phyloP scores from a whole-genome alignment of 1,140 invertebrate species.

The Dendrolimus punctatus region DNA sequence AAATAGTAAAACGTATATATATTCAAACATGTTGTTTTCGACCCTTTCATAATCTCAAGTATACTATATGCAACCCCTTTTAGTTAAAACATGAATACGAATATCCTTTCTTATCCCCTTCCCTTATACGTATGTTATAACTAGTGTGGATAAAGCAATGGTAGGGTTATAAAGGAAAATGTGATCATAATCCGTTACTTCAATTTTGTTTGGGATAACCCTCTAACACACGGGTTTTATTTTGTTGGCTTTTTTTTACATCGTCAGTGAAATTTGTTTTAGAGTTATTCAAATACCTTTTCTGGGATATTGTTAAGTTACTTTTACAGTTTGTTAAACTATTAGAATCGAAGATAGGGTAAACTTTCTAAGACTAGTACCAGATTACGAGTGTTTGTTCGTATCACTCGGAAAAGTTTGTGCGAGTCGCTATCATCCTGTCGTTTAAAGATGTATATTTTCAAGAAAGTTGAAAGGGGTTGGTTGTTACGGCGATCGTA shows the following conservation, averaged over 20 bases:
- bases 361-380: too few species aligned
- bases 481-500: too few species aligned
- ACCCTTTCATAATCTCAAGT: slow-evolving; percentile 21
- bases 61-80: slow-evolving; percentile 23
- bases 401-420: too few species aligned
- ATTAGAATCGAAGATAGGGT: too few species aligned
- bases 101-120: slow-evolving; percentile 24
- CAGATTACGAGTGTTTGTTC: too few species aligned
- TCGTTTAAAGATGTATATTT: too few species aligned
- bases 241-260: slow-evolving; percentile 1
- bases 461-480: too few species aligned
- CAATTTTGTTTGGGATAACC: slow-evolving; percentile 34
- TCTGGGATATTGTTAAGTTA: too few species aligned
- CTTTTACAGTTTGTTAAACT: too few species aligned
- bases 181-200: slow-evolving; percentile 44
- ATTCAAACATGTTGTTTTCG: slow-evolving; percentile 28
- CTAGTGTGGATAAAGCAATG: slow-evolving; percentile 25
- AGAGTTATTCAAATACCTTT: too few species aligned
- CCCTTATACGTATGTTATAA: slow-evolving; percentile 16
- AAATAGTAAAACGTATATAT: slow-evolving; percentile 35
- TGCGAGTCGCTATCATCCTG: too few species aligned
- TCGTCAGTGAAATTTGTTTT: not conserved
- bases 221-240: slow-evolving; percentile 1
- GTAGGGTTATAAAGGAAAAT: slow-evolving; percentile 40
- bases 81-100: slow-evolving; percentile 29